These are phyloP conservation scores for Rotaria socialis DNA, from an alignment of 2,888 invertebrate species.

Conservation along the genomic window DNA sequence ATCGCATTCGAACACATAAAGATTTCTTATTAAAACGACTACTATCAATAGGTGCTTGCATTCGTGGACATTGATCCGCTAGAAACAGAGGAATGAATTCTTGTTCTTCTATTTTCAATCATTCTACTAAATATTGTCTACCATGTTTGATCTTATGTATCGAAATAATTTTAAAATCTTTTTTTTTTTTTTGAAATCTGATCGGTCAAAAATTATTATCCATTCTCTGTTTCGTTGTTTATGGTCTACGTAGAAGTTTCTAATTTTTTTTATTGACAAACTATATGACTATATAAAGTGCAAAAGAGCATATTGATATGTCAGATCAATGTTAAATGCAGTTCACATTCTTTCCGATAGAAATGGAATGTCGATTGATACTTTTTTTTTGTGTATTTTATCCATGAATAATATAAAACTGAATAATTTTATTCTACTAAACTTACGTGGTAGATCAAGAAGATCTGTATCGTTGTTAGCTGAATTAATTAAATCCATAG, in stretches of 20 bases:
- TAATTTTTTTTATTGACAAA: not conserved
- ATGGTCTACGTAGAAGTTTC: too few relatives aligned
- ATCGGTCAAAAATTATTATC: too few relatives aligned
- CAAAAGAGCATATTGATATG: not conserved
- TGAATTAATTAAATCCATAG: slow-evolving; percentile 7
- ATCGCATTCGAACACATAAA: slow-evolving; percentile 11
- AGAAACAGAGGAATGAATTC: not conserved
- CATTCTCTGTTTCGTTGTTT: too few relatives aligned
- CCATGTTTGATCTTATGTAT: too few relatives aligned
- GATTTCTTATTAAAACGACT: not conserved
- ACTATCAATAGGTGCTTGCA: not conserved
- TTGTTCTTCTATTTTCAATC: too few relatives aligned
- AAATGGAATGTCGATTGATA: not conserved
- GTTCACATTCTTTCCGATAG: not conserved
- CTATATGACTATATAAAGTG: not conserved
- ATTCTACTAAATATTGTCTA: too few relatives aligned
- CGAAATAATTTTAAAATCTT: too few relatives aligned
- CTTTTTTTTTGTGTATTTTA: not conserved
- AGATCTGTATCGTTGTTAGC: not conserved
- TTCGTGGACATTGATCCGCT: slow-evolving; percentile 22
- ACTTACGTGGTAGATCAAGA: not conserved
- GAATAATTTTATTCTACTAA: not conserved
- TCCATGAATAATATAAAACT: not conserved
- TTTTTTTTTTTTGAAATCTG: too few relatives aligned
- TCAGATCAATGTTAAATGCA: not conserved